phyloP scores from a whole-genome alignment of 2,888 invertebrate species.

The Carterocephalus palaemon region DNA sequence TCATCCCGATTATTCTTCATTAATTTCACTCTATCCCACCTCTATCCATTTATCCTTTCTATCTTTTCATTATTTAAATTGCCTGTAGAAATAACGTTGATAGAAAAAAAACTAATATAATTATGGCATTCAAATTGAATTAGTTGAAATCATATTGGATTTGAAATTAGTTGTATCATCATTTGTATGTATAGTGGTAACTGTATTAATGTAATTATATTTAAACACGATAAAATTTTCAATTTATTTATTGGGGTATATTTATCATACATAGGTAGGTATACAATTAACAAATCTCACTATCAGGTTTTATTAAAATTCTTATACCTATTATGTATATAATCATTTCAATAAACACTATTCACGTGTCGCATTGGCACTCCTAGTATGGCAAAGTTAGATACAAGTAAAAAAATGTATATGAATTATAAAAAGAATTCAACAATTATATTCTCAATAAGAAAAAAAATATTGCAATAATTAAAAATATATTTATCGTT shows the following conservation, averaged over 20 bases:
- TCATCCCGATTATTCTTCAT: constrained; percentile 62
- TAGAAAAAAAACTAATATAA: no score
- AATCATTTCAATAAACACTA: constrained; percentile 54
- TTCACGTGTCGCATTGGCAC: constrained; percentile 59
- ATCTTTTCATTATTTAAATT: constrained; percentile 15
- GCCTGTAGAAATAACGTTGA: no score
- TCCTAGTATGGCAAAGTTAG: constrained; percentile 49
- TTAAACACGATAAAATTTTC: constrained; percentile 19
- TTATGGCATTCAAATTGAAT: no score
- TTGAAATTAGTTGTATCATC: constrained; percentile 7
- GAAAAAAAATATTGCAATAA: constrained; percentile 34
- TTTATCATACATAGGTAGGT: constrained; percentile 35
- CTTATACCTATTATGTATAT: constrained; percentile 65
- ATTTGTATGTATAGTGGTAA: constrained; percentile 7
- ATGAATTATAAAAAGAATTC: constrained; percentile 32
- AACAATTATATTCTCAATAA: constrained; percentile 41
- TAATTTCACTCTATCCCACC: constrained; percentile 53
- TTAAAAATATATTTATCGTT: constrained; percentile 26
- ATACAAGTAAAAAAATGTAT: constrained; percentile 35
- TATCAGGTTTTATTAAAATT: constrained; percentile 69
- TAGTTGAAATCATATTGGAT: constrained; percentile 9
- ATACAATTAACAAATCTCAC: constrained; percentile 46
- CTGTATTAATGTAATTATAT: constrained; percentile 23
- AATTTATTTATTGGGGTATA: constrained; percentile 24
- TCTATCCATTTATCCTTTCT: constrained; percentile 47